Conservation (phyloP, 2,797 vertebrate species). For the Bovichtus diacanthus region DNA sequence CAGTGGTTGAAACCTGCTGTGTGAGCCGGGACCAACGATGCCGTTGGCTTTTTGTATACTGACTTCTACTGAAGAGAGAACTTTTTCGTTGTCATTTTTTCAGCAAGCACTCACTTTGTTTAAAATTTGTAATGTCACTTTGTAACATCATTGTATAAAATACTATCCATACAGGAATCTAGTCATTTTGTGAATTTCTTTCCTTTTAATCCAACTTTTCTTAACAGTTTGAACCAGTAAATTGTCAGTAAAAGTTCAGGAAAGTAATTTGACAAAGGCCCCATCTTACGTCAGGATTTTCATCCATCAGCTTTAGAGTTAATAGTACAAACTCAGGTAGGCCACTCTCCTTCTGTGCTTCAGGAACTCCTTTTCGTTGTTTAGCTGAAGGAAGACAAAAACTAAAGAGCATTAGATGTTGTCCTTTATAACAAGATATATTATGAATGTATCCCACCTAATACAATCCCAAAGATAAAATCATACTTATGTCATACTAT, state of each 20-base stretch:
- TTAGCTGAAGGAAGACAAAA: conserved; percentile 78
- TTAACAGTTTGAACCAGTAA: neutral
- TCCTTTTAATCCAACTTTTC: neutral
- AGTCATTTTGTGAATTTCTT: conserved; percentile 53
- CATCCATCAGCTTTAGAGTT: conserved; percentile 4
- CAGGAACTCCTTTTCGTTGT: conserved; percentile 82
- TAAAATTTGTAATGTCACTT: conserved; percentile 20
- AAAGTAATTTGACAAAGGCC: neutral
- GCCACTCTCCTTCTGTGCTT: conserved; percentile 85
- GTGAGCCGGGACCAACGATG: conserved; percentile 19
- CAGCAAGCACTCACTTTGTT: conserved; percentile 41
- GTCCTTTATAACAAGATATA: neutral
- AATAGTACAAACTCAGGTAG: conserved; percentile 83
- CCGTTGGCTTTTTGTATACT: conserved; percentile 16
- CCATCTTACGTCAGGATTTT: neutral
- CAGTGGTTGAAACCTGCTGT: neutral
- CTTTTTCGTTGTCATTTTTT: conserved; percentile 28
- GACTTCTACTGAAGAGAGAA: conserved; percentile 30
- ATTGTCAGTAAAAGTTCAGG: neutral
- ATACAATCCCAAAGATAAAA: neutral
- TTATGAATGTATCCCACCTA: neutral
- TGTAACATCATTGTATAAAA: conserved; percentile 31
- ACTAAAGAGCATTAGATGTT: neutral
- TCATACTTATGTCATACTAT: too few species aligned
- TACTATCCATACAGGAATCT: conserved; percentile 26